These are phyloP conservation scores for Boleophthalmus pectinirostris DNA, from an alignment of 2,113 vertebrate genomes.

Conservation along the genomic window DNA sequence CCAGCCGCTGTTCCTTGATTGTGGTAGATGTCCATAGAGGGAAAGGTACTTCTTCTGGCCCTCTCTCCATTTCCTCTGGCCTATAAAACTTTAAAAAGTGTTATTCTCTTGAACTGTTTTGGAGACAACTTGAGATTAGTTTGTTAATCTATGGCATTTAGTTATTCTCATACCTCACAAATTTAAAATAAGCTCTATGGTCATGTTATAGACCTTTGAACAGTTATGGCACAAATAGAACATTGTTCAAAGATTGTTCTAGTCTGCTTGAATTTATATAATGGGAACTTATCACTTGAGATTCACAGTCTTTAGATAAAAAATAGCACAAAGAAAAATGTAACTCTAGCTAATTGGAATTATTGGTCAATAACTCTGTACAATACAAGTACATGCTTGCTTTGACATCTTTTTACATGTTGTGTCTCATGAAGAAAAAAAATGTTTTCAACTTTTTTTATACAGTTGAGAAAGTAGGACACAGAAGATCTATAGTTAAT, in stretches of 20 bases:
- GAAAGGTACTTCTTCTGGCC: slow-evolving; percentile 1
- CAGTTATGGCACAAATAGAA: not conserved
- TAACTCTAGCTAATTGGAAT: not conserved
- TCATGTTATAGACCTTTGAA: not conserved
- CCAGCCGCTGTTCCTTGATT: slow-evolving; percentile 17
- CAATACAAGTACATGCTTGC: not conserved
- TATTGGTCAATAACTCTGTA: not conserved
- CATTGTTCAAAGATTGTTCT: not conserved
- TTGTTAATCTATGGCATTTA: not conserved
- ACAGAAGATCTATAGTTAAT: slow-evolving; percentile 15
- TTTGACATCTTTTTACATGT: not conserved
- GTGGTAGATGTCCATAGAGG: slow-evolving; percentile 2
- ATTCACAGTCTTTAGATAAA: not conserved
- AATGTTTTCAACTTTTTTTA: not conserved
- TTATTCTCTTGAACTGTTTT: slow-evolving; percentile 24
- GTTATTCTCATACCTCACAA: not conserved
- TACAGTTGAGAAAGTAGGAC: slow-evolving; percentile 16
- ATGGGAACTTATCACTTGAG: not conserved
- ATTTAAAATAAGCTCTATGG: slow-evolving; percentile 4
- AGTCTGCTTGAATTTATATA: not conserved
- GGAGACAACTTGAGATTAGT: slow-evolving; percentile 19
- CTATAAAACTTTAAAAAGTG: slow-evolving; percentile 18
- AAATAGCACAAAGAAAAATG: not conserved
- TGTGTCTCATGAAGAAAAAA: not conserved
- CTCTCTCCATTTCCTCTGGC: slow-evolving; percentile 12